A percentile compares a stretch with the other conserved stretches of the same genome.
phyloP scores from a whole-genome alignment of 2,113 vertebrate species.

The Eira barbara region DNA sequence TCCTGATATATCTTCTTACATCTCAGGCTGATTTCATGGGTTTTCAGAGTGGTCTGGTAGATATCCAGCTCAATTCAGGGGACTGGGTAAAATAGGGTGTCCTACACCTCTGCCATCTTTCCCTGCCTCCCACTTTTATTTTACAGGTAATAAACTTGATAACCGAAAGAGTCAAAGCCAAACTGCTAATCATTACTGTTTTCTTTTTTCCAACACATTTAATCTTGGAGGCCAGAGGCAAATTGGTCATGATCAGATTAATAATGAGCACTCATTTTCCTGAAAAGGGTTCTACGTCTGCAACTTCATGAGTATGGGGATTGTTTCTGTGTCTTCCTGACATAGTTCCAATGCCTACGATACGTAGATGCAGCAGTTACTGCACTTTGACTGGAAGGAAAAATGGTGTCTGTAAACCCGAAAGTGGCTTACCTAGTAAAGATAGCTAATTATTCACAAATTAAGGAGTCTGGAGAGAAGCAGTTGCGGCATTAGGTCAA shows the following conservation, averaged over 20 bases:
- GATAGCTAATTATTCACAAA: background rate
- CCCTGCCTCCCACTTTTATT: background rate
- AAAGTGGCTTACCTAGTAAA: background rate
- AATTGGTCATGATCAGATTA: background rate
- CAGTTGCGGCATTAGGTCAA: rapidly evolving
- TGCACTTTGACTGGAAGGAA: background rate
- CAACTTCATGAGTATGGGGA: background rate
- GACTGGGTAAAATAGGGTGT: no score
- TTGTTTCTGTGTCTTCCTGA: background rate
- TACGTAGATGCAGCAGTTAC: background rate
- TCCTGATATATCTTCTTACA: no score
- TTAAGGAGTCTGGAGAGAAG: background rate
- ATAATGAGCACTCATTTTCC: background rate
- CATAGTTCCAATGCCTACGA: background rate
- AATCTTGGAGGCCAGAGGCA: background rate
- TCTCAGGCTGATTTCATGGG: no score
- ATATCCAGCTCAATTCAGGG: no score
- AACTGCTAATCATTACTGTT: background rate
- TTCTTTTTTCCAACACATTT: background rate
- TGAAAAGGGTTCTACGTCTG: background rate
- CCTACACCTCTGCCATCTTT: no score
- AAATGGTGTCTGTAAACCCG: background rate
- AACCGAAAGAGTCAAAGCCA: background rate
- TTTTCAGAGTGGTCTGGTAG: no score
- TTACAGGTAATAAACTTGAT: background rate